These are phyloP conservation scores for Nothobranchius kuhntae DNA, from an alignment of 2,113 vertebrate genomes.

Conservation along the genomic window DNA sequence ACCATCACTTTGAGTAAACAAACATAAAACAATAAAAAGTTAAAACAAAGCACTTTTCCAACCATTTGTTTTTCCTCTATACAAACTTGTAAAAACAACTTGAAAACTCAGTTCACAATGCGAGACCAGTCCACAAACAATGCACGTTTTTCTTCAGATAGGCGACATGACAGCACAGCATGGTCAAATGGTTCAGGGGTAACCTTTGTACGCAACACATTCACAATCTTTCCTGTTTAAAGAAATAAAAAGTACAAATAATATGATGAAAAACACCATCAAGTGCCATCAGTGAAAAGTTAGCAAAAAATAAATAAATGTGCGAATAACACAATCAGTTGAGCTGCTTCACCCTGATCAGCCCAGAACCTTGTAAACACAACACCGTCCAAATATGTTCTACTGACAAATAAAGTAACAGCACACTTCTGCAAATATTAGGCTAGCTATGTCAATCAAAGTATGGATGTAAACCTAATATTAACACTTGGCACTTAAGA, in stretches of 20 bases:
- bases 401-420: slow-evolving; percentile 53
- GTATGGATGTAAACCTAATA: slow-evolving; percentile 56
- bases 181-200: slow-evolving; percentile 45
- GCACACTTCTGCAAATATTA: slow-evolving; percentile 56
- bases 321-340: slow-evolving; percentile 43
- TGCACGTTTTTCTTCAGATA: slow-evolving; percentile 54
- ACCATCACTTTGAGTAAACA: slow-evolving; percentile 56
- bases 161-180: slow-evolving; percentile 66
- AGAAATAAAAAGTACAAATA: slow-evolving; percentile 47
- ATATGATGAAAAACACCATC: slow-evolving; percentile 48
- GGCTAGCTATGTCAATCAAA: slow-evolving; percentile 58
- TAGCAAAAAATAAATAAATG: slow-evolving; percentile 62
- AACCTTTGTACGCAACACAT: slow-evolving; percentile 58
- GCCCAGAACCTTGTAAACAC: slow-evolving; percentile 63
- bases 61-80: slow-evolving; percentile 53
- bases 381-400: slow-evolving; percentile 57
- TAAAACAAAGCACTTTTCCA: slow-evolving; percentile 61
- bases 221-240: slow-evolving; percentile 57
- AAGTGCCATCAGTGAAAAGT: slow-evolving; percentile 47
- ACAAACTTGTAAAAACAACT: slow-evolving; percentile 69
- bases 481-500: slow-evolving; percentile 74
- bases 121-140: slow-evolving; percentile 70
- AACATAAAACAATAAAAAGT: slow-evolving; percentile 63
- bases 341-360: slow-evolving; percentile 34
- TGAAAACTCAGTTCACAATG: slow-evolving; percentile 71